Evolutionary conservation across 2,797 vertebrate genomes (phyloP).

Genomic region (Emydoidea blandingii): DNA sequence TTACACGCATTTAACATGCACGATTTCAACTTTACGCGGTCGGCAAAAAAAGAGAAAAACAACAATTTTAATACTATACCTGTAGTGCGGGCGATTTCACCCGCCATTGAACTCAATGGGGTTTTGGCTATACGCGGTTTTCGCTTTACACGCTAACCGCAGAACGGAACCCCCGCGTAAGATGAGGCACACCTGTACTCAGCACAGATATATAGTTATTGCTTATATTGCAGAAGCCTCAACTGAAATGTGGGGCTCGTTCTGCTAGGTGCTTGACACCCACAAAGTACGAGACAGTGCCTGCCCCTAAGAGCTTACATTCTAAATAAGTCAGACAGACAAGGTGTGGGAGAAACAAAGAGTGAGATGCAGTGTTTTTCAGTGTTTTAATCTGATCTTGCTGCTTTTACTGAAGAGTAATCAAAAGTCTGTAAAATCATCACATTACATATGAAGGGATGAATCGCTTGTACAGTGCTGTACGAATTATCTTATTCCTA

Average conservation of each 20-base stretch:
- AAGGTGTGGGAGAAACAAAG: not conserved
- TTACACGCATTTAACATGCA: no score
- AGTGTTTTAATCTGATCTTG: slow-evolving; percentile 15
- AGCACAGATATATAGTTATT: no score
- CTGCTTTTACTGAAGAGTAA: slow-evolving; percentile 6
- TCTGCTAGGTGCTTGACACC: not conserved
- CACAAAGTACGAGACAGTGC: not conserved
- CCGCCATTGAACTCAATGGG: no score
- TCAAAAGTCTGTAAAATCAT: slow-evolving; percentile 4
- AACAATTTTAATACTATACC: no score
- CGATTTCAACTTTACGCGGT: no score
- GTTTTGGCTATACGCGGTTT: no score
- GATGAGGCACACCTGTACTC: no score
- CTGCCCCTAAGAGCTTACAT: not conserved
- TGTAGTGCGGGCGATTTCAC: no score
- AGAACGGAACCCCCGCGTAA: no score
- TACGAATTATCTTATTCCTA: not conserved
- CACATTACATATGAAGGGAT: not conserved
- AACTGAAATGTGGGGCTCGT: not conserved
- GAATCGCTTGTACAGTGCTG: not conserved
- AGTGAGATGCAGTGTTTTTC: not conserved
- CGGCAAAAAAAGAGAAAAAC: no score
- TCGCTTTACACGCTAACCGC: no score
- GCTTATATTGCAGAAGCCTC: not conserved
- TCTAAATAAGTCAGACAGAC: fast-evolving